A percentile compares a stretch with the other conserved stretches of the same genome.
phyloP scores from a whole-genome alignment of 2,113 vertebrate species.

The Anarhynchus alexandrinus region DNA sequence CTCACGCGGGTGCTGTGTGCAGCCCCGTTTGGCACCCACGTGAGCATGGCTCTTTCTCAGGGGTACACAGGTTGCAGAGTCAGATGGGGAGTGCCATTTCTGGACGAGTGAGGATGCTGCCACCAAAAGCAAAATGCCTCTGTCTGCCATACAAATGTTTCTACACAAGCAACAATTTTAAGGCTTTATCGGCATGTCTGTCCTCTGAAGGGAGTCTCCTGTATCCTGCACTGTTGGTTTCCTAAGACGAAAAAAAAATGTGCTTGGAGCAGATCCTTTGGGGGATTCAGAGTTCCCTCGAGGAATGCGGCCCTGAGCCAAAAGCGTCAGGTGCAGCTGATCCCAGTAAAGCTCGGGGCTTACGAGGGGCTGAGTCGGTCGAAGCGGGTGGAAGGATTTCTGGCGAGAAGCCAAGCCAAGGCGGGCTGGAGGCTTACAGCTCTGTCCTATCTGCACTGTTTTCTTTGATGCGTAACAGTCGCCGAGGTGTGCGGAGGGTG shows the following conservation, averaged over 20 bases:
- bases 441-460: neutral
- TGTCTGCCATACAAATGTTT: neutral
- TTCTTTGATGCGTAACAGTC: neutral
- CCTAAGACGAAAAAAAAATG: neutral
- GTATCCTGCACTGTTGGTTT: neutral
- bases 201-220: neutral
- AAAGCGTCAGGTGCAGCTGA: slow-evolving; percentile 40
- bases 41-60: neutral
- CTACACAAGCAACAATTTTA: neutral
- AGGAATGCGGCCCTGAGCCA: neutral
- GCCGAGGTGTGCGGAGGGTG: accelerated
- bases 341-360: neutral
- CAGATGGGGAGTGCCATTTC: neutral
- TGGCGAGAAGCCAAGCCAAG: neutral
- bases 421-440: neutral
- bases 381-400: neutral
- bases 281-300: neutral
- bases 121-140: neutral
- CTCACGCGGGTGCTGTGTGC: neutral
- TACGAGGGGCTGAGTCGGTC: accelerated
- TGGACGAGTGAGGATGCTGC: neutral
- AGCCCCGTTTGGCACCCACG: accelerated
- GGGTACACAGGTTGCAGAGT: neutral
- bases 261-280: neutral
- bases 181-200: neutral